Evolutionary conservation across 2,113 vertebrate species (phyloP).

Genomic region (Pionites leucogaster): DNA sequence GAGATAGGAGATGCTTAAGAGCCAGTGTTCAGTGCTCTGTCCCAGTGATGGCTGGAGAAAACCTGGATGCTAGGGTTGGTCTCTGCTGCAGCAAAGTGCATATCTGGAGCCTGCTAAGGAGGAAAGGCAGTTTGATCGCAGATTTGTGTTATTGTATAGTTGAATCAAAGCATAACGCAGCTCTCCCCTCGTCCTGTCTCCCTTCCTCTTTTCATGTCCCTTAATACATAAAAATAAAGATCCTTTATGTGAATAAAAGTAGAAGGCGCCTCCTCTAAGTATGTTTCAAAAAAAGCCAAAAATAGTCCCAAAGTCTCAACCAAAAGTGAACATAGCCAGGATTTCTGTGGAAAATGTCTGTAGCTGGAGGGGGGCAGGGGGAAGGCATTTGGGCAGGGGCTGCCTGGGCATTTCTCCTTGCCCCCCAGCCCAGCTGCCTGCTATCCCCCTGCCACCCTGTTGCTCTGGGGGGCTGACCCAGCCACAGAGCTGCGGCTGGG

Average conservation of each 20-base stretch:
- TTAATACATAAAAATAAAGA: slow-evolving; percentile 42
- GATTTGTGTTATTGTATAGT: background rate
- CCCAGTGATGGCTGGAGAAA: background rate
- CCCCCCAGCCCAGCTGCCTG: background rate
- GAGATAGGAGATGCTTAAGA: background rate
- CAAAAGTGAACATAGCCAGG: slow-evolving; percentile 21
- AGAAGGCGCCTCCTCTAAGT: background rate
- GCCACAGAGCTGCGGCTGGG: background rate
- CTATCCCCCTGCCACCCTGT: background rate
- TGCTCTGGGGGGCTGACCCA: background rate
- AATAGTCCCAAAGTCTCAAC: slow-evolving; percentile 59
- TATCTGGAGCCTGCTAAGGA: background rate
- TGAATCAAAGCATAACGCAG: background rate
- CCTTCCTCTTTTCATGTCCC: background rate
- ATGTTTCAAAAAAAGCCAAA: slow-evolving; percentile 45
- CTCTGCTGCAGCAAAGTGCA: background rate
- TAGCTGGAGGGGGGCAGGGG: background rate
- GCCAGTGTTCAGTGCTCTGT: background rate
- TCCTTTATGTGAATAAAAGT: slow-evolving; percentile 36
- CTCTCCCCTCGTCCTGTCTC: background rate
- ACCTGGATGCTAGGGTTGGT: background rate
- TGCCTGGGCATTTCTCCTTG: background rate
- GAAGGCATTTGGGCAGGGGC: background rate
- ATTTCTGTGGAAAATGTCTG: slow-evolving; percentile 63
- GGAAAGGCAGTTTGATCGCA: background rate